Base-by-base conservation (phyloP, 2,797 vertebrate genomes). In the Chelon labrosus region DNA sequence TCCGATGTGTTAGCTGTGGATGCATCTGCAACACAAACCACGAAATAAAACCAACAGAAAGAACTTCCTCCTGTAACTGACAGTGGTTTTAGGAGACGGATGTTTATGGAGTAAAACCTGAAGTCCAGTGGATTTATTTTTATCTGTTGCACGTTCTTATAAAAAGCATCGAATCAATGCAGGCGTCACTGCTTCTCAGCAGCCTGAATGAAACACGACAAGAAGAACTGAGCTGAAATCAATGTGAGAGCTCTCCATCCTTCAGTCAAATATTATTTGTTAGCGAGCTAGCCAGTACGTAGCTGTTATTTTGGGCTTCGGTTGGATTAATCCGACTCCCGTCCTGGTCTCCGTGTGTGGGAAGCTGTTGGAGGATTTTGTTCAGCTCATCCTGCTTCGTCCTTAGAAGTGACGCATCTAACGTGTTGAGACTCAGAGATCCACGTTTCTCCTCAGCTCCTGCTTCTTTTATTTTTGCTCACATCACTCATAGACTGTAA, bases 301-400 rank as follows among this genome's bases (percentile, higher is more conserved):
- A 41, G 65, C 71, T 49, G 49, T 22, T 82, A 60, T 69, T 86
- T 66, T 66, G 25, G 57, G 66, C 64, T 41, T 27, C 57, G 70
- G 60, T 82, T 69, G 46, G 68, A 82, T 78, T 55, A 10, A 67
- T 78, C 49, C 60, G 16, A 55, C 59, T 83, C 70, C 58, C 5
- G 17, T 71, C 37, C 66, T 62, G 63, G 17, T 27, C 49, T 66
- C 14, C 47, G 50, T 70, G 60, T 65, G 60, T 47, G 42, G 65
- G 73, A 77, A 73, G 69, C 51, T 20, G 70, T 68, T 66, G 67
- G 62, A 56, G 66, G 71, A 61, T 74, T 65, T 31, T 50, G 47
- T 64, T 22, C 22, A 22, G 22, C 3, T 22, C 22, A 22, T 22
- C 22, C 22, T 22, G 22, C 22, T 22, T 22, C 22, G 1, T 22